phyloP scores from a whole-genome alignment of 1,140 invertebrate genomes.

The Halyomorpha halys region DNA sequence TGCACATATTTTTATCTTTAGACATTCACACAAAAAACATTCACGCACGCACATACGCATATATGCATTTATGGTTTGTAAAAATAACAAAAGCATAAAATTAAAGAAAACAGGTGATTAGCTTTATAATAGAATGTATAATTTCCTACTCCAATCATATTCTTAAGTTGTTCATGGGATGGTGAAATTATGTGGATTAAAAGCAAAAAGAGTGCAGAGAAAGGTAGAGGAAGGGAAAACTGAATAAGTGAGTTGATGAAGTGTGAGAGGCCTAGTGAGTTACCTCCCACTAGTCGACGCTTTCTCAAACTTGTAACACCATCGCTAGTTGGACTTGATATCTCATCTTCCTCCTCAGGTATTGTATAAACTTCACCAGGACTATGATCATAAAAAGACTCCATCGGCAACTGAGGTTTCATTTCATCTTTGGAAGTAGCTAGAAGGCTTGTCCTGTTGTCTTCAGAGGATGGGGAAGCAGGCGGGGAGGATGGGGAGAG shows the following conservation, averaged over 20 bases:
- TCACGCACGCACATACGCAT: too few species aligned
- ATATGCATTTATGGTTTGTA: too few species aligned
- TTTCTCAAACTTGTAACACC: constrained; percentile 39
- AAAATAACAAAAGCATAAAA: too few species aligned
- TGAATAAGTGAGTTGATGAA: not conserved
- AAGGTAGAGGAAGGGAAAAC: constrained; percentile 8
- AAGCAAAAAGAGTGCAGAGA: constrained; percentile 2
- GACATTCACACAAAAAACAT: too few species aligned
- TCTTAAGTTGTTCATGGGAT: too few species aligned
- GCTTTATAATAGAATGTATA: too few species aligned
- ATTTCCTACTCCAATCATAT: too few species aligned
- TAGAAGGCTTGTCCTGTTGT: constrained; percentile 14
- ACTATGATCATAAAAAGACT: constrained; percentile 40
- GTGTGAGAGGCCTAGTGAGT: constrained; percentile 22
- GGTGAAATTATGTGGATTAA: not conserved
- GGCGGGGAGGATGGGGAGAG: constrained; percentile 22
- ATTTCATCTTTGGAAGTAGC: constrained; percentile 24
- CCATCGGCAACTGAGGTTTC: constrained; percentile 22
- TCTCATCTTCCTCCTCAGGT: constrained; percentile 45
- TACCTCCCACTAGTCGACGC: constrained; percentile 32
- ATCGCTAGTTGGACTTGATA: constrained; percentile 41
- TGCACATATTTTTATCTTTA: too few species aligned
- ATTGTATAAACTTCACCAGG: constrained; percentile 45
- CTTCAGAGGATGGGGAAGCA: constrained; percentile 20
- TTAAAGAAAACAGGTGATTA: too few species aligned